Conservation (phyloP, 2,113 vertebrate species). For the Phainopepla nitens region DNA sequence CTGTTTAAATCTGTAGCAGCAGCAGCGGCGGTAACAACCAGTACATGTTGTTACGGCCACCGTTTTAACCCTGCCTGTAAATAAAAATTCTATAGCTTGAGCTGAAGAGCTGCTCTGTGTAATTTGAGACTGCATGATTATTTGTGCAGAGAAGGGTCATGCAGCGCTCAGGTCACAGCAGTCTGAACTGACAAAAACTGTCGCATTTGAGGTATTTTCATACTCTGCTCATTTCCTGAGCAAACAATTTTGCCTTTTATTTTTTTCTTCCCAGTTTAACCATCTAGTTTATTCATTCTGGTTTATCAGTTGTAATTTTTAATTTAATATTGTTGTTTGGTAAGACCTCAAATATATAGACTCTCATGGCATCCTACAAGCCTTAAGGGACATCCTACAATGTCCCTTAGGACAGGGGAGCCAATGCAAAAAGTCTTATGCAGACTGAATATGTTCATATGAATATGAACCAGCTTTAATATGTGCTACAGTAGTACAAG, state of each 20-base stretch:
- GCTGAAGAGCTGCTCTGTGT: not conserved
- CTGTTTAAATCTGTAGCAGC: not conserved
- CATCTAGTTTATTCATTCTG: not conserved
- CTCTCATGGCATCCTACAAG: not conserved
- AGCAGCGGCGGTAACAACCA: not conserved
- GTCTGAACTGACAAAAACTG: not conserved
- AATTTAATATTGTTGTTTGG: not conserved
- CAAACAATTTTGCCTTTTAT: not conserved
- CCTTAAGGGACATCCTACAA: not conserved
- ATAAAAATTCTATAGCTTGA: not conserved
- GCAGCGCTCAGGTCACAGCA: not conserved
- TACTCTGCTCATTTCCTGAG: not conserved
- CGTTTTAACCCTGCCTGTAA: not conserved
- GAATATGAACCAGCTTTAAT: not conserved
- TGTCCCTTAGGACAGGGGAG: not conserved
- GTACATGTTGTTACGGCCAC: fast-evolving
- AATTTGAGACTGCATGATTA: not conserved
- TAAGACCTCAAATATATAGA: not conserved
- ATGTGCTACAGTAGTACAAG: not conserved
- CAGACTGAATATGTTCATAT: not conserved
- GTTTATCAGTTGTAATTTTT: not conserved
- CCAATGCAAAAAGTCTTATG: not conserved
- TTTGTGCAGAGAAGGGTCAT: not conserved
- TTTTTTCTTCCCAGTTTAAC: not conserved
- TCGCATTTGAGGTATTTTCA: not conserved